Evolutionary conservation across 2,113 vertebrate genomes (phyloP).

Genomic region (Prietella phreatophila): DNA sequence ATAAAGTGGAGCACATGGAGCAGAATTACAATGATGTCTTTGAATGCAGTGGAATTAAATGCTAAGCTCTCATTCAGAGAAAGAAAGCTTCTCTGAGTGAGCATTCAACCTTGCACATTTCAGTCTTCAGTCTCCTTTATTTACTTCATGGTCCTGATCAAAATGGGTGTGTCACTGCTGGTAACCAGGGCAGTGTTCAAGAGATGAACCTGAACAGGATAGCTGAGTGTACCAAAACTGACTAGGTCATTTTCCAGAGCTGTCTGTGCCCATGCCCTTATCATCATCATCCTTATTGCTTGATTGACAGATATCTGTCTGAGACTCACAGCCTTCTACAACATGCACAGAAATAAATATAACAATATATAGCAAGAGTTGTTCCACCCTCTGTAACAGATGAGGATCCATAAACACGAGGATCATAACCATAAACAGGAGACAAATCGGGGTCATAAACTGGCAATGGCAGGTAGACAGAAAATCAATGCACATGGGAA

Average conservation of each 20-base stretch:
- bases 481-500: neutral
- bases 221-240: neutral
- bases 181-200: neutral
- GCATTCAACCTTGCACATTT: neutral
- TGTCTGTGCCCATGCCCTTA: neutral
- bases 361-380: neutral
- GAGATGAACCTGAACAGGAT: neutral
- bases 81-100: neutral
- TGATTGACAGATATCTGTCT: neutral
- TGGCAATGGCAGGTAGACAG: neutral
- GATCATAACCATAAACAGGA: neutral
- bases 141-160: neutral
- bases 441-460: neutral
- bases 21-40: slow-evolving; percentile 6
- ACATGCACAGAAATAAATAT: neutral
- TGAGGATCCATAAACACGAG: neutral
- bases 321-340: neutral
- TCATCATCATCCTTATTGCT: neutral
- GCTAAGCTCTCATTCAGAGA: slow-evolving; percentile 5
- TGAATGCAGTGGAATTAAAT: slow-evolving; percentile 9
- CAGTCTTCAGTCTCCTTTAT: neutral
- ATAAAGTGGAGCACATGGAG: neutral
- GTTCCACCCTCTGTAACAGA: neutral
- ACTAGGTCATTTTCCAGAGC: neutral
- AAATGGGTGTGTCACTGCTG: neutral